Evolutionary conservation across 2,113 vertebrate genomes (phyloP).

Genomic region (Cyanoramphus novaezelandiae): DNA sequence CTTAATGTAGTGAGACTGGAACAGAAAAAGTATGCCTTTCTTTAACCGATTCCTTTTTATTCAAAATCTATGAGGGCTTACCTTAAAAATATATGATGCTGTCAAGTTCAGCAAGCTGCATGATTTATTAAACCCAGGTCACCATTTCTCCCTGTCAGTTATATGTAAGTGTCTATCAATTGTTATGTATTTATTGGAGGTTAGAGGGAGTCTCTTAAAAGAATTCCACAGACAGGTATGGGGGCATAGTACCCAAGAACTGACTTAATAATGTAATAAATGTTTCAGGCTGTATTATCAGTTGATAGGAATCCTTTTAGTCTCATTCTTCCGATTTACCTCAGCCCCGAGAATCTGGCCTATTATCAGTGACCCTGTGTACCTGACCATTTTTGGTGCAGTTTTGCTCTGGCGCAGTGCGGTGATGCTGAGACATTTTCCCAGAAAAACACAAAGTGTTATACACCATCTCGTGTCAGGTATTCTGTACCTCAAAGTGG

Average conservation of each 20-base stretch:
- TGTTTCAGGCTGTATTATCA: background rate
- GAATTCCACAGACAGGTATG: background rate
- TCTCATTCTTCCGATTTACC: background rate
- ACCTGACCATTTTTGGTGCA: background rate
- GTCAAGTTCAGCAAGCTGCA: background rate
- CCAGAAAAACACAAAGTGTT: background rate
- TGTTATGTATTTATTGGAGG: background rate
- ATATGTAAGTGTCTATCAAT: background rate
- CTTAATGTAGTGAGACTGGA: background rate
- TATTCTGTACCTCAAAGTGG: conserved; percentile 44
- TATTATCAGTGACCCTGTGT: background rate
- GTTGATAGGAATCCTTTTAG: background rate
- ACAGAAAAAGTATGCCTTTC: background rate
- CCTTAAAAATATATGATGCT: conserved; percentile 28
- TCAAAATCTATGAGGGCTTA: background rate
- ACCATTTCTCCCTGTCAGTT: conserved; percentile 10
- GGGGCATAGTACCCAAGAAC: background rate
- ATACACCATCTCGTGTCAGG: conserved; percentile 16
- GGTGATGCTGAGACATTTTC: background rate
- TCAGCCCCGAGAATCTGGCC: background rate
- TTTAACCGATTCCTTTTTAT: background rate
- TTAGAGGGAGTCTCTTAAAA: background rate
- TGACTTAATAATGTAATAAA: background rate
- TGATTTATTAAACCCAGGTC: background rate
- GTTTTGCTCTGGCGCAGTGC: background rate